phyloP scores from a whole-genome alignment of 2,113 vertebrate species.

The Lepus europaeus region DNA sequence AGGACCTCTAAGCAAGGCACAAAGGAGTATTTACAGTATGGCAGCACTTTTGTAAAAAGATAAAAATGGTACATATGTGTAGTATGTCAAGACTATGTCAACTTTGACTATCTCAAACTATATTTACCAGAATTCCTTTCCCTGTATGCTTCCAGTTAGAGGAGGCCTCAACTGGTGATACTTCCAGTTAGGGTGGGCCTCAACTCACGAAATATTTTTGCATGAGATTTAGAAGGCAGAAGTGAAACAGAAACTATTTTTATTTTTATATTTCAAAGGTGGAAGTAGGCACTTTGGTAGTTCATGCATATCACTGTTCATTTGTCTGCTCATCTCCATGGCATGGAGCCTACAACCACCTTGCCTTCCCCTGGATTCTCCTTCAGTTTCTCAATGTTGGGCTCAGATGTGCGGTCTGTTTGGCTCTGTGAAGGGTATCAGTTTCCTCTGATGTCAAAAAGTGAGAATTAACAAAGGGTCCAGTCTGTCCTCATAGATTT shows the following conservation, averaged over 20 bases:
- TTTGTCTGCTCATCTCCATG: not conserved
- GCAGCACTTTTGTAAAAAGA: not conserved
- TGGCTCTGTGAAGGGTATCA: not conserved
- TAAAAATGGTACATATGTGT: not conserved
- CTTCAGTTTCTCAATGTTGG: not conserved
- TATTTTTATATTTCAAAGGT: not conserved
- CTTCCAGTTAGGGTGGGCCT: not conserved
- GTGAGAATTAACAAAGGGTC: not conserved
- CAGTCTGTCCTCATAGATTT: not conserved
- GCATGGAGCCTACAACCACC: not conserved
- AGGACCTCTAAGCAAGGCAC: not conserved
- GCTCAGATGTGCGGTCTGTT: not conserved
- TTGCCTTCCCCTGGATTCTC: not conserved
- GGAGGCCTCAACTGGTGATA: not conserved
- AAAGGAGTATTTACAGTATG: not conserved
- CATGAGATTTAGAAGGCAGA: not conserved
- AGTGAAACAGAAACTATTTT: slow-evolving; percentile 24
- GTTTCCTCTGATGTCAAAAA: not conserved
- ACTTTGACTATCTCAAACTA: not conserved
- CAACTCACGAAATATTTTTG: not conserved
- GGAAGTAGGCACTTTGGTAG: not conserved
- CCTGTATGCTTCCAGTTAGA: not conserved
- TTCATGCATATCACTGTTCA: not conserved
- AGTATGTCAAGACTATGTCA: not conserved
- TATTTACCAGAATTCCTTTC: slow-evolving; percentile 24